Percentiles rank a stretch among this genome's conserved stretches.
These are phyloP conservation scores for Dermolepida albohirtum DNA, from an alignment of 2,888 invertebrate genomes.

Conservation along the genomic window DNA sequence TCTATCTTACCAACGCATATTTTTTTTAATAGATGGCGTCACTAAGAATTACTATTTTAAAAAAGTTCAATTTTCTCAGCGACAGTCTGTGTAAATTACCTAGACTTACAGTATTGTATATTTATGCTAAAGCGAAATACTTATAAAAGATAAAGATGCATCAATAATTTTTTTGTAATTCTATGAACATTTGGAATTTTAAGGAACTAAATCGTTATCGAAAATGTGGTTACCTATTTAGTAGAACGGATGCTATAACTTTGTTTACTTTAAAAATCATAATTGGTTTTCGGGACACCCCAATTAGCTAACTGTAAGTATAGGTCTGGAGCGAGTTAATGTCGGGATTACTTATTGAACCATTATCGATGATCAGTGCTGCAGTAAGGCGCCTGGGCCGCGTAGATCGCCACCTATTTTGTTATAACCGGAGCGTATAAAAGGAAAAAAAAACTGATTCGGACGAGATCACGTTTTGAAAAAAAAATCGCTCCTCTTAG, in stretches of 20 bases:
- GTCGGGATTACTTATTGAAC: slow-evolving; percentile 63
- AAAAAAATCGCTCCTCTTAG: slow-evolving; percentile 13
- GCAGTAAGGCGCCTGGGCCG: slow-evolving; percentile 58
- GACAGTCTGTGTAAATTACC: too few relatives aligned
- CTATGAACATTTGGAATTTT: slow-evolving; percentile 22
- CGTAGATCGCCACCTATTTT: slow-evolving; percentile 43
- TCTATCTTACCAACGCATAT: too few relatives aligned
- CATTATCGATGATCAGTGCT: slow-evolving; percentile 61
- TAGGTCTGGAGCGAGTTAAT: slow-evolving; percentile 61
- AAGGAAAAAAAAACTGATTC: slow-evolving; percentile 35
- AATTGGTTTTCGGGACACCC: slow-evolving; percentile 62
- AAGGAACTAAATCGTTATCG: slow-evolving; percentile 43
- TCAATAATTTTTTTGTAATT: slow-evolving; percentile 21
- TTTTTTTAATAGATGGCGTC: too few relatives aligned
- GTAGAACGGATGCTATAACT: slow-evolving; percentile 55
- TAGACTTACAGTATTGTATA: too few relatives aligned
- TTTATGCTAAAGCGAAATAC: too few relatives aligned
- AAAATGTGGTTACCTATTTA: slow-evolving; percentile 49
- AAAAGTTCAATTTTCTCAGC: too few relatives aligned
- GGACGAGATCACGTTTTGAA: slow-evolving; percentile 19
- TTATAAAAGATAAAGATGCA: neutral
- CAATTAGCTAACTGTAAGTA: slow-evolving; percentile 65
- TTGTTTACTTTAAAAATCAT: slow-evolving; percentile 63
- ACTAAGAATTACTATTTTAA: too few relatives aligned
- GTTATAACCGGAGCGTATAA: slow-evolving; percentile 33